A percentile compares a stretch with the other conserved stretches of the same genome.
Conservation (phyloP, 2,113 vertebrate genomes). For the Pandion haliaetus region DNA sequence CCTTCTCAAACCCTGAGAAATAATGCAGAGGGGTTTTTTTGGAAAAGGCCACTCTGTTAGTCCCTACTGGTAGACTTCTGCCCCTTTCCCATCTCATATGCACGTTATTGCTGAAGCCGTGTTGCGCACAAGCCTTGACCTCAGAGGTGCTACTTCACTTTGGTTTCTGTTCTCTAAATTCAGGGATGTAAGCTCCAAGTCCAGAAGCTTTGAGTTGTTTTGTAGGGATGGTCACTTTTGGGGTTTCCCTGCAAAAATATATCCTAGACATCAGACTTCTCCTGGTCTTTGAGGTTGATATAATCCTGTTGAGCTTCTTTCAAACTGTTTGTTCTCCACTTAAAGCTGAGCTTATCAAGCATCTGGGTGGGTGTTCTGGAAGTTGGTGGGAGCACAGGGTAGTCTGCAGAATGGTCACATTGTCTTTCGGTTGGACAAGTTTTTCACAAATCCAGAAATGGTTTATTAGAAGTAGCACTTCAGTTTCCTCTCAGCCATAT, state of each 20-base stretch:
- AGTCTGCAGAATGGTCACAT: rapidly evolving
- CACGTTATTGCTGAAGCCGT: rapidly evolving
- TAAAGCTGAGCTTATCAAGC: not conserved
- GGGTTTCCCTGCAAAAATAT: not conserved
- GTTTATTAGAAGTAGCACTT: not conserved
- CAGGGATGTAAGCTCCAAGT: not conserved
- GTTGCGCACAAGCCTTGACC: rapidly evolving
- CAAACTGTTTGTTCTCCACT: not conserved
- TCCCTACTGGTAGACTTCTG: rapidly evolving
- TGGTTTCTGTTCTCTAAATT: not conserved
- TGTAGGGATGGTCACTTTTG: not conserved
- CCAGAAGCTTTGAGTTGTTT: not conserved
- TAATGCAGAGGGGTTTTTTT: rapidly evolving
- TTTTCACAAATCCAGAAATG: no score
- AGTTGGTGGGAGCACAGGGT: not conserved
- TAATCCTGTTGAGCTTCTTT: not conserved
- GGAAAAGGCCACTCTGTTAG: not conserved
- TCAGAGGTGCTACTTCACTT: rapidly evolving
- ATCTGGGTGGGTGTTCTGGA: not conserved
- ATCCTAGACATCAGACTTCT: not conserved
- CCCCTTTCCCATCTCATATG: rapidly evolving
- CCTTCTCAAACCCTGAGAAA: not conserved
- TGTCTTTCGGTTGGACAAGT: not conserved
- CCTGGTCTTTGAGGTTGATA: rapidly evolving
- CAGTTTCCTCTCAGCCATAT: not conserved